phyloP scores from a whole-genome alignment of 2,888 invertebrate genomes.

The Sarcophaga variegata region DNA sequence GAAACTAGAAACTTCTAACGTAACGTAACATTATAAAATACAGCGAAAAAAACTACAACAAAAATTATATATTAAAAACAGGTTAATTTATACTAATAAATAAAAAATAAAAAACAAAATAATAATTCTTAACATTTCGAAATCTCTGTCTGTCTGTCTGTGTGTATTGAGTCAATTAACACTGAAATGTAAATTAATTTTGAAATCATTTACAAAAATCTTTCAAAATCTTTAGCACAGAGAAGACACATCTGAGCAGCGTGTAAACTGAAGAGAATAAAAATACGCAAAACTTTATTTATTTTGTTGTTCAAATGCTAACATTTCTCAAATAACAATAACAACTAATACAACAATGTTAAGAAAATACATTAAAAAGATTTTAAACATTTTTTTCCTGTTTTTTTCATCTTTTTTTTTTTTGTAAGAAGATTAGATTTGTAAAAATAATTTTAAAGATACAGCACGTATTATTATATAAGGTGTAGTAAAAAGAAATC shows the following conservation, averaged over 20 bases:
- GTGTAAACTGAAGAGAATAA: slow-evolving; percentile 13
- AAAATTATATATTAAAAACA: slow-evolving; percentile 42
- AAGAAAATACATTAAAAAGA: neutral
- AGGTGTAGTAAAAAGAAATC: too few species aligned
- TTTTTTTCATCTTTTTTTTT: neutral
- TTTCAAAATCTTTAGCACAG: neutral
- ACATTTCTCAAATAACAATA: neutral
- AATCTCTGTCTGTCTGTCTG: neutral
- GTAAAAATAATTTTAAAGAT: slow-evolving; percentile 23
- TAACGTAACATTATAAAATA: slow-evolving; percentile 33
- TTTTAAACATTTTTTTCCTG: neutral
- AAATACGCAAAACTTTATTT: slow-evolving; percentile 10
- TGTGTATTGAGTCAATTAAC: slow-evolving; percentile 54
- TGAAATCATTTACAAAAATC: slow-evolving; percentile 33
- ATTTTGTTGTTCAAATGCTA: neutral
- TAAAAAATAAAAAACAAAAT: neutral
- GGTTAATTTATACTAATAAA: slow-evolving; percentile 58
- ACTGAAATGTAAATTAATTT: slow-evolving; percentile 68
- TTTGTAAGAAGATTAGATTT: slow-evolving; percentile 39
- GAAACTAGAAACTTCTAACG: slow-evolving; percentile 27
- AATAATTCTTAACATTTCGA: neutral
- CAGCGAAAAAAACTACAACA: slow-evolving; percentile 5
- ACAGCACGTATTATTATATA: neutral
- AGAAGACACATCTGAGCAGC: neutral
- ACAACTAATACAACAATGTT: neutral